These are phyloP conservation scores for Raillietiella orientalis DNA, from an alignment of 2,888 invertebrate species.

Conservation along the genomic window DNA sequence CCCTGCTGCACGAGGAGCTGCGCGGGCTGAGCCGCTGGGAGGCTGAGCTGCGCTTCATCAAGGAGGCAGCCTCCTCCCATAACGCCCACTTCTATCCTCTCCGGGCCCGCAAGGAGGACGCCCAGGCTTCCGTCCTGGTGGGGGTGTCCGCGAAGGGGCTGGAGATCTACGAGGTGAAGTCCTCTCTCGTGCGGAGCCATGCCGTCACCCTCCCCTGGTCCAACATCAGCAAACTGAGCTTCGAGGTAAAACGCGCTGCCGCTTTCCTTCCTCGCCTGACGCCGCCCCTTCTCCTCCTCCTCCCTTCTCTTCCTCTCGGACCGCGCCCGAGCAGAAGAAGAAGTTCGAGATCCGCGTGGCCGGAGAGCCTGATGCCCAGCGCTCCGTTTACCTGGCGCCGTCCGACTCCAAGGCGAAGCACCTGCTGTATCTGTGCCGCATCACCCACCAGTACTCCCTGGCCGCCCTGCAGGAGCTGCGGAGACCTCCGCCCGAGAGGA, in stretches of 20 bases:
- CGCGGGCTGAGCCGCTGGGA: slow-evolving; percentile 38
- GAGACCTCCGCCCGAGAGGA: no score
- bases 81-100: slow-evolving; percentile 69
- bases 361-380: slow-evolving; percentile 22
- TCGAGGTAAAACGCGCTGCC: slow-evolving; percentile 48
- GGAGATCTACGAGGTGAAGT: slow-evolving; percentile 35
- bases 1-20: slow-evolving; percentile 42
- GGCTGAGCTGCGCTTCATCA: slow-evolving; percentile 58
- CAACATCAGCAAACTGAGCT: slow-evolving; percentile 72
- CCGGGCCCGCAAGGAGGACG: slow-evolving; percentile 11
- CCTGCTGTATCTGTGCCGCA: slow-evolving; percentile 50
- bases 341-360: slow-evolving; percentile 84
- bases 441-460: slow-evolving; percentile 81
- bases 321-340: slow-evolving; percentile 31
- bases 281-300: not conserved
- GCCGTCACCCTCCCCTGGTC: slow-evolving; percentile 26
- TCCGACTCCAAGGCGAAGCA: slow-evolving; percentile 82
- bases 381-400: slow-evolving; percentile 53
- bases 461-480: not conserved
- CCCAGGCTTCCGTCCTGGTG: slow-evolving; percentile 14
- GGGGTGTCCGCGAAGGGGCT: slow-evolving; percentile 75
- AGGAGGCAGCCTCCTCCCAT: slow-evolving; percentile 54
- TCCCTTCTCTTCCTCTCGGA: not conserved
- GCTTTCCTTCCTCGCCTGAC: no score
- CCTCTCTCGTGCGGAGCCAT: not conserved